A percentile compares a stretch with the other conserved stretches of the same genome.
Evolutionary conservation across 2,888 invertebrate genomes (phyloP).

Genomic region (Conistra vaccinii): DNA sequence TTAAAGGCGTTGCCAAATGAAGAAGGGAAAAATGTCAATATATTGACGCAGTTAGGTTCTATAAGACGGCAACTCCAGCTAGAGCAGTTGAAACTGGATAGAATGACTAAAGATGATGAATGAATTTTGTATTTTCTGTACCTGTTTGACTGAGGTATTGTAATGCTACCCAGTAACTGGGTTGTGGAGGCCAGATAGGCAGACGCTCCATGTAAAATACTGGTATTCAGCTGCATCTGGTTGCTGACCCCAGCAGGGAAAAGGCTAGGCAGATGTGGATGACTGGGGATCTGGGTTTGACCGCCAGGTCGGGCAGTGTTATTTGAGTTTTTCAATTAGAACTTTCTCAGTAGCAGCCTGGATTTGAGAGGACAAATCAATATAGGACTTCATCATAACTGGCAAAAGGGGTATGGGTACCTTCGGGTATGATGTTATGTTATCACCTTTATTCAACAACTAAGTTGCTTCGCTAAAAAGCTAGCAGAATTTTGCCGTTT

Average conservation of each 20-base stretch:
- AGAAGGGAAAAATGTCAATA: constrained; percentile 89
- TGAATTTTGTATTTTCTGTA: constrained; percentile 23
- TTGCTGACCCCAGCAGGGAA: neutral
- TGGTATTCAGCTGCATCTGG: neutral
- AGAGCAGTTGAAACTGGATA: constrained; percentile 92
- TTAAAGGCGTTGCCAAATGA: constrained; percentile 85
- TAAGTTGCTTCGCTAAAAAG: neutral
- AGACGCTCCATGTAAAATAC: neutral
- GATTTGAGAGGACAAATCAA: neutral
- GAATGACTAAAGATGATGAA: constrained; percentile 75
- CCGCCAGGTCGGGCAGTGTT: too few species aligned
- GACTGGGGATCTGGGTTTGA: neutral
- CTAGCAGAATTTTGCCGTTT: neutral
- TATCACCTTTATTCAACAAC: neutral
- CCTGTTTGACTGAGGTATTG: constrained; percentile 37
- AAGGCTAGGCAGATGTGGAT: neutral
- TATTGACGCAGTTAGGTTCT: constrained; percentile 93
- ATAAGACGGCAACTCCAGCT: constrained; percentile 92
- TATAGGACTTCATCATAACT: neutral
- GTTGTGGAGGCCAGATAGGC: neutral
- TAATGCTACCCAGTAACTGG: neutral
- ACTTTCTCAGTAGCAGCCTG: neutral
- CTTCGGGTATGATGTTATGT: neutral
- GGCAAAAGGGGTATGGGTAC: too few species aligned
- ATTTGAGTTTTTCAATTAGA: neutral